Conservation (phyloP, 2,113 vertebrate genomes). For the Plectropomus leopardus region DNA sequence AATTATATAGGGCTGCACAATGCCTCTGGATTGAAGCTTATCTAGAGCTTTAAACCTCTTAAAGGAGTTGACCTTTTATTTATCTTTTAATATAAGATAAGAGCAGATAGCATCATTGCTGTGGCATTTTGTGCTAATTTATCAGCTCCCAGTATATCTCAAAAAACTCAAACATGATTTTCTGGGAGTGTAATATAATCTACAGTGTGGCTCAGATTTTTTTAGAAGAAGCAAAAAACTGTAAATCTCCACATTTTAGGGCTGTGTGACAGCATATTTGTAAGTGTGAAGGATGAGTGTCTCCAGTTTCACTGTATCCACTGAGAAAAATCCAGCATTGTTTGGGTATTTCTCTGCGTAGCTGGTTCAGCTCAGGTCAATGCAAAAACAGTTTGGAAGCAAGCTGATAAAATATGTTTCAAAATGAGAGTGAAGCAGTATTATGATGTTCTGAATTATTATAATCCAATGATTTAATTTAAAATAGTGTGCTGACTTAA, state of each 20-base stretch:
- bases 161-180: background rate
- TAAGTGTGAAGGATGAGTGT: background rate
- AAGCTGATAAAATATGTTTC: background rate
- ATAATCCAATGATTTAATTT: background rate
- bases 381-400: background rate
- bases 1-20: background rate
- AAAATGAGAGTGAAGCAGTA: background rate
- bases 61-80: background rate
- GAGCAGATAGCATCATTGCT: background rate
- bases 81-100: background rate
- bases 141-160: background rate
- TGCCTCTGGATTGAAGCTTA: background rate
- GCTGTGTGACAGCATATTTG: too few species aligned
- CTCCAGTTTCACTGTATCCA: too few species aligned
- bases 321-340: background rate
- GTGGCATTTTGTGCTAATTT: background rate
- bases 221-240: background rate
- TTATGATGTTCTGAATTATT: background rate
- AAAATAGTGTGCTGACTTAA: constrained; percentile 4
- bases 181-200: background rate
- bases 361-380: background rate
- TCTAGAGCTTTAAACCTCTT: background rate
- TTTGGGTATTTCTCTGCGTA: background rate
- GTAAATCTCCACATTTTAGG: too few species aligned
- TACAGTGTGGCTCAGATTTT: background rate